phyloP scores from a whole-genome alignment of 2,797 vertebrate species.

The Chelmon rostratus region DNA sequence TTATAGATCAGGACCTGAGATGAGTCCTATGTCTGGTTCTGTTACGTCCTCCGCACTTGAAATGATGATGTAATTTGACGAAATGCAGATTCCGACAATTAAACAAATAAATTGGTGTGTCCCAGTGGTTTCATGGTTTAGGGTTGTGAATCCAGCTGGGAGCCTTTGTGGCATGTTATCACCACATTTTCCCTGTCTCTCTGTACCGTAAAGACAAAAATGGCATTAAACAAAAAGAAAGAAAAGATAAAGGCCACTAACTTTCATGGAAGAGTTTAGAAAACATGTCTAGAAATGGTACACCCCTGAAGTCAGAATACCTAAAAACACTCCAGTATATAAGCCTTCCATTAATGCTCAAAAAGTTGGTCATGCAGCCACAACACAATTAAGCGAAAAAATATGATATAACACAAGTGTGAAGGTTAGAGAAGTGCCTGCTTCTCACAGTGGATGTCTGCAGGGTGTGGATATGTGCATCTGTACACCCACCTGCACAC shows the following conservation, averaged over 20 bases:
- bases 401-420: not conserved
- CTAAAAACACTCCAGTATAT: not conserved
- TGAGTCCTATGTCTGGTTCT: not conserved
- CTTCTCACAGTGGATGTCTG: constrained; percentile 4
- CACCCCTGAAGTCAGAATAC: not conserved
- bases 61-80: constrained; percentile 8
- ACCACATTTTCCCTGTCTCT: not conserved
- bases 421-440: not conserved
- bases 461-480: constrained; percentile 13
- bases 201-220: not conserved
- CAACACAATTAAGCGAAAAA: not conserved
- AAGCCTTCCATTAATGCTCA: not conserved
- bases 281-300: not conserved
- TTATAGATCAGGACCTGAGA: not conserved
- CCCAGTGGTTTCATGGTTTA: not conserved
- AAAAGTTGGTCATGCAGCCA: not conserved
- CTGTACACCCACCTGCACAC: not conserved
- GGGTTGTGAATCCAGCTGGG: not conserved
- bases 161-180: not conserved
- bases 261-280: not conserved
- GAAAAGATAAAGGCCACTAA: not conserved
- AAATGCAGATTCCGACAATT: not conserved
- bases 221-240: not conserved
- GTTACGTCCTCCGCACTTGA: not conserved
- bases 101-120: not conserved